Evolutionary conservation across 2,113 vertebrate species (phyloP).

Genomic region (Phainopepla nitens): DNA sequence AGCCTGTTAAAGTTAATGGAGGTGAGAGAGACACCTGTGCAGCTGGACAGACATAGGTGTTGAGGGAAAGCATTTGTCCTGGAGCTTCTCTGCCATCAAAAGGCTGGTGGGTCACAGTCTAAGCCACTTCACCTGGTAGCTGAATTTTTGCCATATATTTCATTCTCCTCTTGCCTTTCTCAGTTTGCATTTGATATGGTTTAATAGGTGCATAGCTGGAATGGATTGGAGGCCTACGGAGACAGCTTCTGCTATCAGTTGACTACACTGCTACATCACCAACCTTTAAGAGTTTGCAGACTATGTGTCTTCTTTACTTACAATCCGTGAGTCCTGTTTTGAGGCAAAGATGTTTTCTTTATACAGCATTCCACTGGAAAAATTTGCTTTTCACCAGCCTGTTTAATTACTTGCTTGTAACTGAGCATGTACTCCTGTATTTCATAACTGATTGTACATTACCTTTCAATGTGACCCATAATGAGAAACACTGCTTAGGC

Average conservation of each 20-base stretch:
- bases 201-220: not conserved
- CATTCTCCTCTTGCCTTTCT: not conserved
- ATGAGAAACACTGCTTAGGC: not conserved
- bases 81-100: not conserved
- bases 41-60: not conserved
- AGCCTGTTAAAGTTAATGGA: not conserved
- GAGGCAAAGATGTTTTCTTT: not conserved
- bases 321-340: not conserved
- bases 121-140: not conserved
- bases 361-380: not conserved
- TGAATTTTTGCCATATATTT: not conserved
- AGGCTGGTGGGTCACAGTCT: not conserved
- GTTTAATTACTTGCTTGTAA: not conserved
- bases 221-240: not conserved
- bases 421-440: not conserved
- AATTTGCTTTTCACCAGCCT: not conserved
- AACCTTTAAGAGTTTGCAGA: not conserved
- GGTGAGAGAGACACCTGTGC: not conserved
- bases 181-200: not conserved
- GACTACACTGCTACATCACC: not conserved
- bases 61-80: not conserved
- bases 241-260: not conserved
- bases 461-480: fast-evolving
- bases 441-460: not conserved
- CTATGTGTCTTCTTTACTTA: not conserved